Evolutionary conservation across 2,888 invertebrate genomes (phyloP).

Genomic region (Eutolmus rufibarbis): DNA sequence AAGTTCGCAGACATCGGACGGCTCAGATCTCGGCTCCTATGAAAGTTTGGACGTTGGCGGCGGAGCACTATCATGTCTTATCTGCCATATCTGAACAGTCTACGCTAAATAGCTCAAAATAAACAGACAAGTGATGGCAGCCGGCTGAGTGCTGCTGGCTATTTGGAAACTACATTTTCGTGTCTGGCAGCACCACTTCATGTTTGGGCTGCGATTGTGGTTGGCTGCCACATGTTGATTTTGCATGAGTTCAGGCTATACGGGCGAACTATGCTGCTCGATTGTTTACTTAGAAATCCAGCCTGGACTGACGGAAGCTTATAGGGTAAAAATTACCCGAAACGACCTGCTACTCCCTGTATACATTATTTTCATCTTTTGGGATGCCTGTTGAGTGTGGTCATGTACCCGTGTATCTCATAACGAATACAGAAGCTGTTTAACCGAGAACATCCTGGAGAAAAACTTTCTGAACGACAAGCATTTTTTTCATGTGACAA

Average conservation of each 20-base stretch:
- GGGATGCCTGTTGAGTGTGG: not conserved
- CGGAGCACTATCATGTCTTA: not conserved
- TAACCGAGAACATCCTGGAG: not conserved
- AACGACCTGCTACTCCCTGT: not conserved
- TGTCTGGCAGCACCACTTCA: slow-evolving; percentile 12
- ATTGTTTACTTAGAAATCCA: not conserved
- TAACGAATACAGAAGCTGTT: not conserved
- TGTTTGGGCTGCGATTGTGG: not conserved
- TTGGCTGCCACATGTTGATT: slow-evolving; percentile 35
- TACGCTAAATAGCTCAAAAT: not conserved
- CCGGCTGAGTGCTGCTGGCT: not conserved
- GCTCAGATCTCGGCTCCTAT: not conserved
- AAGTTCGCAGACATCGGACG: not conserved
- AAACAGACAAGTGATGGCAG: slow-evolving; percentile 6
- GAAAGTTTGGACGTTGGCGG: not conserved
- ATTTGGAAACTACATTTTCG: slow-evolving; percentile 24
- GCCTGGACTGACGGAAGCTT: not conserved
- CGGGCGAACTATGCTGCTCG: not conserved
- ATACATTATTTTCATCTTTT: not conserved
- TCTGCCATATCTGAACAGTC: not conserved
- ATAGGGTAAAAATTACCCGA: not conserved
- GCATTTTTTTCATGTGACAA: too few species aligned
- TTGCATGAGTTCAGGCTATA: slow-evolving; percentile 14
- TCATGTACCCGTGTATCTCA: not conserved
- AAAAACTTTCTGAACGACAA: not conserved